A percentile compares a stretch with the other conserved stretches of the same genome.
These are phyloP conservation scores for Anodontia alba DNA, from an alignment of 2,888 invertebrate species.

Conservation along the genomic window DNA sequence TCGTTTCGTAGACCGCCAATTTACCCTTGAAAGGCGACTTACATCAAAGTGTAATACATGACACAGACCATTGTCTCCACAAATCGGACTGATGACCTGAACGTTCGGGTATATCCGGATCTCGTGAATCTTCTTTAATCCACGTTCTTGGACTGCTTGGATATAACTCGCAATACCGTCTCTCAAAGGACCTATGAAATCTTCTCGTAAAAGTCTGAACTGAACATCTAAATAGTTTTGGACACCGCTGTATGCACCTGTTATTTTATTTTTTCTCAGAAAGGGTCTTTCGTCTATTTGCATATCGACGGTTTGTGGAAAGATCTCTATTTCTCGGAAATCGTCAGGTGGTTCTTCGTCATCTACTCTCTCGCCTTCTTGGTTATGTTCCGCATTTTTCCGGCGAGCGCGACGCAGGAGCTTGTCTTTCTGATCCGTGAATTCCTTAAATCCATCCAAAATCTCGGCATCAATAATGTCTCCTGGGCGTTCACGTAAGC, in stretches of 20 bases:
- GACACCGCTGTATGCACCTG: constrained; percentile 88
- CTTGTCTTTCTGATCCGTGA: constrained; percentile 50
- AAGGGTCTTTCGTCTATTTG: constrained; percentile 82
- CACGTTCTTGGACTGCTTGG: constrained; percentile 41
- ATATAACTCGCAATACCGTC: constrained; percentile 88
- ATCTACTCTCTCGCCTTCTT: not conserved
- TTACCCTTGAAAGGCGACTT: constrained; percentile 62
- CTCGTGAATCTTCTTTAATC: constrained; percentile 43
- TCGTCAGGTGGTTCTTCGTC: constrained; percentile 83
- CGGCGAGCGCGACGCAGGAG: not conserved
- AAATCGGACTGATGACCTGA: constrained; percentile 39
- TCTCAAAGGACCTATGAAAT: constrained; percentile 91
- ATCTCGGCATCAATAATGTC: constrained; percentile 50
- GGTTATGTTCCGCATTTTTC: not conserved
- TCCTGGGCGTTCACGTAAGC: constrained; percentile 32
- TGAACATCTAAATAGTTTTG: constrained; percentile 92
- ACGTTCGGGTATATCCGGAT: constrained; percentile 61
- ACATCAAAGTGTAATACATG: constrained; percentile 55
- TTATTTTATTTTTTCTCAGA: constrained; percentile 87
- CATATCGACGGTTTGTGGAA: constrained; percentile 77
- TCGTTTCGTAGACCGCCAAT: constrained; percentile 87
- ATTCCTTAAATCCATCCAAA: constrained; percentile 39
- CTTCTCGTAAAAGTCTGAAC: constrained; percentile 92
- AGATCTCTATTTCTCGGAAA: constrained; percentile 82
- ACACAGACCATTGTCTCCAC: constrained; percentile 49